These are phyloP conservation scores for Rhinichthys klamathensis DNA, from an alignment of 2,113 vertebrate species.

Conservation along the genomic window DNA sequence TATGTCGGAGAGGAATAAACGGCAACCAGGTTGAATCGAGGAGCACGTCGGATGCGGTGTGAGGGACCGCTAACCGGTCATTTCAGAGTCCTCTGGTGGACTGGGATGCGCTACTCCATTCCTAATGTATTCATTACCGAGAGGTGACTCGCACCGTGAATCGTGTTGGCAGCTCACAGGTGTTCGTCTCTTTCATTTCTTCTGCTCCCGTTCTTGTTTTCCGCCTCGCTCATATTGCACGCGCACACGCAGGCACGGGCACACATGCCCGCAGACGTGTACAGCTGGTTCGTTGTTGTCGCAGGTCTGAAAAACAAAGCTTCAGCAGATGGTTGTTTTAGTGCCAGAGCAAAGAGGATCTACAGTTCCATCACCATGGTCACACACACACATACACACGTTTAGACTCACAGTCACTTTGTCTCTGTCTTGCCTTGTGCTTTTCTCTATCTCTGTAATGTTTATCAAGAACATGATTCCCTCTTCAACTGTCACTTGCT, in stretches of 20 bases:
- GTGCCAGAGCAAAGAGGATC: conserved; percentile 47
- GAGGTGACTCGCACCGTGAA: neutral
- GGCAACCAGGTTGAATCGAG: conserved; percentile 11
- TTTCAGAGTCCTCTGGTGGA: neutral
- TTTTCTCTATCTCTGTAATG: conserved; percentile 4
- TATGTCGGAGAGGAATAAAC: conserved; percentile 27
- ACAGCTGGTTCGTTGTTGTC: conserved; percentile 57
- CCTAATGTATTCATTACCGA: conserved; percentile 30
- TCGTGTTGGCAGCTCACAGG: conserved; percentile 41
- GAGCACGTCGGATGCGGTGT: neutral
- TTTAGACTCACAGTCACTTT: conserved; percentile 21
- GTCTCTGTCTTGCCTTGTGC: conserved; percentile 1
- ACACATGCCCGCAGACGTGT: conserved; percentile 37
- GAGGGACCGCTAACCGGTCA: neutral
- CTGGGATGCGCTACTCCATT: neutral
- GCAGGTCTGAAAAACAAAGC: conserved; percentile 59
- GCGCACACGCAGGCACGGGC: neutral
- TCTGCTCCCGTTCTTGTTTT: conserved; percentile 34
- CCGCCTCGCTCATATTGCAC: conserved; percentile 18
- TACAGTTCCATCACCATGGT: conserved; percentile 32
- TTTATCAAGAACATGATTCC: neutral
- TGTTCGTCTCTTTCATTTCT: conserved; percentile 44
- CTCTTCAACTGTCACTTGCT: neutral
- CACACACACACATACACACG: conserved; percentile 34
- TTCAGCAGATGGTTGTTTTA: conserved; percentile 59